Percentiles rank a stretch among this genome's conserved stretches.
Conservation (phyloP, 2,888 invertebrate genomes). For the Lypha dubia region DNA sequence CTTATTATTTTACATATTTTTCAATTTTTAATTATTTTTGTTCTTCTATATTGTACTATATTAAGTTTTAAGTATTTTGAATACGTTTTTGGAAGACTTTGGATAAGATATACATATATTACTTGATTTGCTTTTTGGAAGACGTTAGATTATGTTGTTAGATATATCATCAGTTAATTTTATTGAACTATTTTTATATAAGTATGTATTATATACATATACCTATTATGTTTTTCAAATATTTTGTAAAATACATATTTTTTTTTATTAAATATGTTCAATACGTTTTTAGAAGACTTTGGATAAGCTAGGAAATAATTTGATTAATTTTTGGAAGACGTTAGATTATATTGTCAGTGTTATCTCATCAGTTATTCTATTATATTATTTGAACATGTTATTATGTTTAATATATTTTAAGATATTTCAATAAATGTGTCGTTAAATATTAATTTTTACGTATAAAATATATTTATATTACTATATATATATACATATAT, state of each 20-base stretch:
- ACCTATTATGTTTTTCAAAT: too few species aligned
- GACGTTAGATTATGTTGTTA: constrained; percentile 75
- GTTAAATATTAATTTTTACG: too few species aligned
- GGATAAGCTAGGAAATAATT: constrained; percentile 9
- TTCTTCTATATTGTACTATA: not conserved
- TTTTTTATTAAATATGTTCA: constrained; percentile 48
- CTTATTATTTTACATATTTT: too few species aligned
- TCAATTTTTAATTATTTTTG: constrained; percentile 1
- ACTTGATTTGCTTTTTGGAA: constrained; percentile 74
- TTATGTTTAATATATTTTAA: not conserved
- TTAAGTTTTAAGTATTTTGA: constrained; percentile 37
- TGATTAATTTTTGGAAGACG: constrained; percentile 76
- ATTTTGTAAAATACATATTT: too few species aligned
- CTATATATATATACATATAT: not conserved
- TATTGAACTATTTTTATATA: not conserved
- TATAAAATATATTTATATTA: not conserved
- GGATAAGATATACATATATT: too few species aligned
- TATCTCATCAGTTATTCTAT: constrained; percentile 45
- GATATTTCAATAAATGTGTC: not conserved
- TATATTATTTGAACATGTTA: not conserved
- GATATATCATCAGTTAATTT: constrained; percentile 55
- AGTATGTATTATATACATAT: too few species aligned
- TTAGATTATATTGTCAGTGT: constrained; percentile 73
- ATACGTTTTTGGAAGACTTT: constrained; percentile 56
- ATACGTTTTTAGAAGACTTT: constrained; percentile 56